Base-by-base conservation (phyloP, 2,797 vertebrate genomes). In the Petrocephalus sullivani region DNA sequence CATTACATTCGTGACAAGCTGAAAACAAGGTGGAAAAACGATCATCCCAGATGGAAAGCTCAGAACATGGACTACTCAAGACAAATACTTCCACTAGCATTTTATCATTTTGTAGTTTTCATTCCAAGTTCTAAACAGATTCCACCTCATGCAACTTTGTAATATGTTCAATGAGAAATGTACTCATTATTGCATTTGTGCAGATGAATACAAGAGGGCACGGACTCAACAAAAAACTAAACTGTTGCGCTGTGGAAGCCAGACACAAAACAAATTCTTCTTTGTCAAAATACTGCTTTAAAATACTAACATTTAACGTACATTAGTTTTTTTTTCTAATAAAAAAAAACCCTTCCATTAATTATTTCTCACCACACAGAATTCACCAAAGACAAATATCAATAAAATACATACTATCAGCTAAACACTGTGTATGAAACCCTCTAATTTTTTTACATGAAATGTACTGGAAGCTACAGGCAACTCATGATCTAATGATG, bases 341-440 rank as follows among this genome's bases (percentile, higher is more conserved):
- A 75, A 75, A 54, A 56, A 82, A 88, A 84, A 60, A 0, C 87
- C 81, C n/a, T 37, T 84, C 28, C 46, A 46, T 64, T 58, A 41
- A 57, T 64, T 58, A 41, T n/a, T 86, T 86, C 56, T 88, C 71
- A 58, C 87, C 67, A 81, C 61, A 87, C 53, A 86, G 51, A 88
- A 57, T 82, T 60, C 86, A 89, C 53, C n/a, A 37, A 89, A 46
- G 41, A 89, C 67, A 82, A 86, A 87, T 53, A 87, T n/a, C 37
- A 23, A 49, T 67, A 51, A 87, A 82, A 61, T 82, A 82, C 71
- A 75, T 64, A 82, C 85, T 56, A 54, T 87, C 60, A 81, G 56
- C 85, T 89, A 89, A 64, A 87, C 86, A 67, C 60, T 87, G 53
- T 82, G 71, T 46, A 87, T 81, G 57, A 61, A 87, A 89, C 75